Conservation (phyloP, 2,888 invertebrate species). For the Molorchus minor region DNA sequence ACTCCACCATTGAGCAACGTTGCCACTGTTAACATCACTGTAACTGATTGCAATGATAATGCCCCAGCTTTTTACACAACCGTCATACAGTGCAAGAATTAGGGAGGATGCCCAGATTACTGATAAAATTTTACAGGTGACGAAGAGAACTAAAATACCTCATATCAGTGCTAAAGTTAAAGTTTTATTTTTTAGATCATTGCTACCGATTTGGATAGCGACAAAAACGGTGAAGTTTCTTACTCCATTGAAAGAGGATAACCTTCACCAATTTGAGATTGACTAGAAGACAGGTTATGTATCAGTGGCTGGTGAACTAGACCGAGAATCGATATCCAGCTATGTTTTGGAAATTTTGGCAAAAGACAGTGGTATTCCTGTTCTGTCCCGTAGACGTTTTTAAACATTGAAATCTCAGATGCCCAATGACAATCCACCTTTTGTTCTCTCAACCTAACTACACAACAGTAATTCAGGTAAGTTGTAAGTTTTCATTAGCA, state of each 20-base stretch:
- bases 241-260: constrained; percentile 83
- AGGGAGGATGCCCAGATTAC: constrained; percentile 81
- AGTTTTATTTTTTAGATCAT: constrained; percentile 64
- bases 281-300: constrained; percentile 82
- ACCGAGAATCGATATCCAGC: constrained; percentile 81
- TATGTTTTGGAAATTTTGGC: constrained; percentile 85
- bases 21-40: constrained; percentile 85
- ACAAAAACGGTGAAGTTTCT: constrained; percentile 78
- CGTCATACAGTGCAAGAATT: constrained; percentile 78
- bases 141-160: too few species aligned
- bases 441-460: constrained; percentile 82
- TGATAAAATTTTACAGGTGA: constrained; percentile 77
- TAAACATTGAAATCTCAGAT: constrained; percentile 85
- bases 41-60: constrained; percentile 89
- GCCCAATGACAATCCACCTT: constrained; percentile 94
- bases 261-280: constrained; percentile 78
- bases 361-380: constrained; percentile 82
- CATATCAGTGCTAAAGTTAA: background rate
- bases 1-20: constrained; percentile 88
- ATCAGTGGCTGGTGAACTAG: constrained; percentile 76
- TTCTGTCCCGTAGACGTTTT: constrained; percentile 75
- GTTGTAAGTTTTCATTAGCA: constrained; percentile 27
- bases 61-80: constrained; percentile 81
- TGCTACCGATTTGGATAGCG: constrained; percentile 87
- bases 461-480: constrained; percentile 75